Percentiles rank a stretch among this genome's conserved stretches.
Evolutionary conservation across 2,888 invertebrate genomes (phyloP).

Genomic region (Blera fallax): DNA sequence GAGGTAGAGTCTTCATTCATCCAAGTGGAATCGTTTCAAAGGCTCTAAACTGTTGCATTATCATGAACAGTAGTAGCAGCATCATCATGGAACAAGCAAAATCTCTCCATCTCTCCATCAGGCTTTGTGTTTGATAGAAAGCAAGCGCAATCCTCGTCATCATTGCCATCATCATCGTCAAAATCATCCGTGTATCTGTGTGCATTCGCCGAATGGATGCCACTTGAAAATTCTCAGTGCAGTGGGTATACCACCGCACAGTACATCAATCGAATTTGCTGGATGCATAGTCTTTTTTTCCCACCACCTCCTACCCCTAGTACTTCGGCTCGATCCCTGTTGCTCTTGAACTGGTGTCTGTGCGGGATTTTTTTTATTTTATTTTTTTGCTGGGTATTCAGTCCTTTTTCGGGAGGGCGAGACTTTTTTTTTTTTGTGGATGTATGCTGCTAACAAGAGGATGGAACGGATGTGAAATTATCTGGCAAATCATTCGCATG

Average conservation of each 20-base stretch:
- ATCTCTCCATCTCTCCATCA: neutral
- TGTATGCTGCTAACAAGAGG: constrained; percentile 14
- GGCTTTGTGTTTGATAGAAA: constrained; percentile 18
- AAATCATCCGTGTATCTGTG: constrained; percentile 16
- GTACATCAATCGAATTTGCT: constrained; percentile 8
- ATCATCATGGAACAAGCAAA: neutral
- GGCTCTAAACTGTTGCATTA: constrained; percentile 45
- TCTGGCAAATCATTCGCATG: constrained; percentile 76
- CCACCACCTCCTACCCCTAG: neutral
- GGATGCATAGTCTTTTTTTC: neutral
- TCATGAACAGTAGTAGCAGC: neutral
- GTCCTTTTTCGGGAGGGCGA: neutral
- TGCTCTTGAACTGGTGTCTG: constrained; percentile 10
- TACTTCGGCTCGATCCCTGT: neutral
- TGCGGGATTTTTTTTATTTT: neutral
- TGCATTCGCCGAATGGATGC: neutral
- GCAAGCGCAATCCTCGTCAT: constrained; percentile 28
- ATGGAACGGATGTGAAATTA: constrained; percentile 73
- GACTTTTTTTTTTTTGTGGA: neutral
- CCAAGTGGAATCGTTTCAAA: constrained; percentile 60
- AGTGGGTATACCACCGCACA: neutral
- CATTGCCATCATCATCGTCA: constrained; percentile 49
- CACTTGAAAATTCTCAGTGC: neutral
- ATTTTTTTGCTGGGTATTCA: neutral
- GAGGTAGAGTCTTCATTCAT: constrained; percentile 21